Conservation (phyloP, 2,888 invertebrate species). For the Parascotia fuliginaria region DNA sequence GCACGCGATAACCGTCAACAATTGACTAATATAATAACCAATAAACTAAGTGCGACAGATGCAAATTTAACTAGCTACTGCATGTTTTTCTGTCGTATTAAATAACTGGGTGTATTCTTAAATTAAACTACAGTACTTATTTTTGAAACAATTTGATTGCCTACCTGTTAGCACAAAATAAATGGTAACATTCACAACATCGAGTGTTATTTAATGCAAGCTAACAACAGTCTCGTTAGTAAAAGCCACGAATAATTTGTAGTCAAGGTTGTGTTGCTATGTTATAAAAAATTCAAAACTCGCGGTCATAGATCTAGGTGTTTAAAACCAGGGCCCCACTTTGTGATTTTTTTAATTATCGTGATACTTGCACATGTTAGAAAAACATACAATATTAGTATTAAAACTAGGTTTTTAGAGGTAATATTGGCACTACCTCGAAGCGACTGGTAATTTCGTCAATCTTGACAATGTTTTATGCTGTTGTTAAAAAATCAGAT, state of each 20-base stretch:
- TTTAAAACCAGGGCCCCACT: constrained; percentile 32
- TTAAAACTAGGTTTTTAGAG: not conserved
- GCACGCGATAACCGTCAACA: constrained; percentile 62
- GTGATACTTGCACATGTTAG: not conserved
- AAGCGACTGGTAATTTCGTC: too few relatives aligned
- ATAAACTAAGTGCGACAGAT: constrained; percentile 31
- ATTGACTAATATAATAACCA: constrained; percentile 53
- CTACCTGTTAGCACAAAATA: constrained; percentile 8
- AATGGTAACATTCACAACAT: constrained; percentile 34
- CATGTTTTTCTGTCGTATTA: not conserved
- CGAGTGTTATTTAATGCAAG: constrained; percentile 37
- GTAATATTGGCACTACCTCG: not conserved
- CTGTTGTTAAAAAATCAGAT: too few relatives aligned
- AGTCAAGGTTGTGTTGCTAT: constrained; percentile 55
- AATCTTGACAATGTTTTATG: too few relatives aligned
- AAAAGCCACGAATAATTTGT: constrained; percentile 46
- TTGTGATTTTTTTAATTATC: constrained; percentile 47
- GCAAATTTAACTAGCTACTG: constrained; percentile 9
- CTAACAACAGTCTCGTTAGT: constrained; percentile 52
- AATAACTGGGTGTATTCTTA: too few relatives aligned
- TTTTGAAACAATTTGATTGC: not conserved
- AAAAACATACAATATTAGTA: not conserved
- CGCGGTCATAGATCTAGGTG: constrained; percentile 48
- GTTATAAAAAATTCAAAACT: constrained; percentile 56
- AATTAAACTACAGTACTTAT: too few relatives aligned